These are phyloP conservation scores for Pollimyrus isidori DNA, from an alignment of 2,113 vertebrate genomes.

Conservation along the genomic window DNA sequence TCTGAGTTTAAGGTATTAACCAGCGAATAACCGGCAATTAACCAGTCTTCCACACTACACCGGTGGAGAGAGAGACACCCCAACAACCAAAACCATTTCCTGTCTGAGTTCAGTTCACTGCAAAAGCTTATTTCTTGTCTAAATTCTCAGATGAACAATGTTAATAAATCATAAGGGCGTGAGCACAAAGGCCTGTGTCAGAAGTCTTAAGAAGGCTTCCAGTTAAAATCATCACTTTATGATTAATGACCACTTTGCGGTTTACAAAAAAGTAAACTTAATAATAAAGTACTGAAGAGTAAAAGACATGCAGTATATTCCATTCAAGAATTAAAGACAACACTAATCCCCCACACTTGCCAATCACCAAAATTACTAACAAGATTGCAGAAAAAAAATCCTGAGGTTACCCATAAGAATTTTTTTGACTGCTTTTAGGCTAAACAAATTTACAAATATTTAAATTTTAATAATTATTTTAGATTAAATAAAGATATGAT, in stretches of 20 bases:
- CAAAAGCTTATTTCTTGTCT: background rate
- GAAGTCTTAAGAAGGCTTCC: background rate
- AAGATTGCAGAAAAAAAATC: background rate
- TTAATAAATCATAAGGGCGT: background rate
- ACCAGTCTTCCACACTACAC: background rate
- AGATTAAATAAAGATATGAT: background rate
- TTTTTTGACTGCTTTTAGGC: background rate
- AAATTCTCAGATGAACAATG: background rate
- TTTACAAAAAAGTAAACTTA: background rate
- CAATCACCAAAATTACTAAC: background rate
- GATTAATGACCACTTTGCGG: background rate
- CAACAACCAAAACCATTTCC: constrained; percentile 9
- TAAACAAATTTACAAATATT: background rate
- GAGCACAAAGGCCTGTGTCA: background rate
- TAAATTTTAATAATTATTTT: background rate
- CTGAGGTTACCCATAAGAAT: background rate
- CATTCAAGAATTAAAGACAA: background rate
- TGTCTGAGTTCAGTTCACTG: constrained; percentile 9
- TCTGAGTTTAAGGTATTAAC: constrained; percentile 8
- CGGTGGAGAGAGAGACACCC: background rate
- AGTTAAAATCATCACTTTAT: background rate
- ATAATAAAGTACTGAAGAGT: background rate
- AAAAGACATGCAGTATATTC: background rate
- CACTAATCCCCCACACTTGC: background rate
- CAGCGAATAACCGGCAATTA: background rate